Base-by-base conservation (phyloP, 30 jellyfish, hydroid and myxozoan species). In the Catostylus mosaicus region DNA sequence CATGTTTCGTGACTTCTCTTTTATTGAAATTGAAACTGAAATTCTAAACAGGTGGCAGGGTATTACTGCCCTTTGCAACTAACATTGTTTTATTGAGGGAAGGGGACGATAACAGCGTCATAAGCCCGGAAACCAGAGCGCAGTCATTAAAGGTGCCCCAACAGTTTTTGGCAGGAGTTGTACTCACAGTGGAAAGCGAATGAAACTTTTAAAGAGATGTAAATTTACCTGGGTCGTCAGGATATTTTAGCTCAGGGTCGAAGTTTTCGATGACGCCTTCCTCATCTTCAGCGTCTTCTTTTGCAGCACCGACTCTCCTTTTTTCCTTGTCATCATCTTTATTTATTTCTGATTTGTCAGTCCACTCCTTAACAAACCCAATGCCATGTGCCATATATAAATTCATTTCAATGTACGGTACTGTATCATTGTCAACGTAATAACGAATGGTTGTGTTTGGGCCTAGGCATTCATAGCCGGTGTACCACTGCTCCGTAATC, bases 401-500 rank as follows among this genome's bases (percentile, higher is more conserved):
- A 74, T 66, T 77, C 38, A 66, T 74, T 43, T 87, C 96, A n/a
- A 87, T 87, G 2, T 84, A 31, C 1, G 93, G 93, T 73, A 7
- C 43, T 67, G 56, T 30, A 20, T 57, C 91, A 35, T 63, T 76
- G 56, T 87, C 96, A 30, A 87, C 81, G 52, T 77, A 87, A 78
- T 87, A 87, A 26, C 96, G 71, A 32, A 83, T 62, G 33, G 66
- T 37, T 1, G 96, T 67, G 30, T 70, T 66, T 0, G 85, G 87
- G 29, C 73, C 67, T 10, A 87, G 22, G 63, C 96, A 87, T 1
- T 46, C 75, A 19, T 31, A 16, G n/a, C 96, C 88, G 27, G 96
- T 65, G 52, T 63, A 87, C 96, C 96, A 87, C 45, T 87, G 96
- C 83, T 87, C 96, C 19, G 96, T 87, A 18, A 87, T 67, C 24